Evolutionary conservation across 2,113 vertebrate species (phyloP), one percentile per base, ranked within the genome.

Genomic region (Pogona vitticeps): DNA sequence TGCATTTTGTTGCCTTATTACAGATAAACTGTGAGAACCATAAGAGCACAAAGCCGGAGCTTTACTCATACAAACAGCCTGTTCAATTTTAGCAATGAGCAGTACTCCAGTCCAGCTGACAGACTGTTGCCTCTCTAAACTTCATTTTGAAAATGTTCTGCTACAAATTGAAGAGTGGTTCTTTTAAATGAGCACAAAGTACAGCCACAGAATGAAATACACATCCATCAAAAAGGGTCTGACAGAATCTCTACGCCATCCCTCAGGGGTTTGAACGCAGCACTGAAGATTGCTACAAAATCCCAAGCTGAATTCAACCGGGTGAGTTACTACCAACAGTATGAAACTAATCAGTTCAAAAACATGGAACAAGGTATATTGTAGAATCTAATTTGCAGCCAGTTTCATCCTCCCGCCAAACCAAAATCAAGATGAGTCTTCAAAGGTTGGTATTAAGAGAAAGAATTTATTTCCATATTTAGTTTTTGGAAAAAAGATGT

Each of bases 371-470:
- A 91, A 94, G 91, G 88, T 88, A 68, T 63, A 76, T 0, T 56
- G 85, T 76, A 86, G 83, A 92, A 94, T 88, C 91, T 93, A 75
- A 95, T 95, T 94, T 95, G 85, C 67, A 93, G 85, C 82, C 87
- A 86, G 31, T 80, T 90, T 88, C 71, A 28, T 85, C 82, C 90
- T 85, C 71, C 88, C 78, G 78, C 63, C 83, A 88, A 92, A 80
- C 88, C 85, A 84, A 94, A 92, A 71, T 6, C 38, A 81, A 90
- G 20, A 56, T 1, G 76, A 88, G 80, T 86, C 84, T 36, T 88
- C 95, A 95, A 76, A 96, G 93, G 92, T 94, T 92, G 94, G 6
- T 52, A 79, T 91, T 95, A 95, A 95, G 91, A 94, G 92, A 94
- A 96, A 94, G 88, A 75, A 77, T 89, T 33, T 94, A 33, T 92